These are phyloP conservation scores for Machimus rusticus DNA, from an alignment of 2,888 invertebrate species.

Conservation along the genomic window DNA sequence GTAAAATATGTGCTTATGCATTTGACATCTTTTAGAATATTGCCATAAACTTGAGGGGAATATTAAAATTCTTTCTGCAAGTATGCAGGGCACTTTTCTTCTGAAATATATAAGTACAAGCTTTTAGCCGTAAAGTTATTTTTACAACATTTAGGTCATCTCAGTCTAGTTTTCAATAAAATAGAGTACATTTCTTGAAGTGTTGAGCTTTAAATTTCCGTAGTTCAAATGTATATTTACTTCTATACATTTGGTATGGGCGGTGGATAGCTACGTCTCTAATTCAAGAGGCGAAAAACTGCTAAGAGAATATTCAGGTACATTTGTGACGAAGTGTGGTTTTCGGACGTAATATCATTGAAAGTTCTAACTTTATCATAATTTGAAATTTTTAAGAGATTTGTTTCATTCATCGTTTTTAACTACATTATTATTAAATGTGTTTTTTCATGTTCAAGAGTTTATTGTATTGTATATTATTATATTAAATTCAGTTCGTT, in stretches of 20 bases:
- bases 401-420: neutral
- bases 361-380: neutral
- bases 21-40: neutral
- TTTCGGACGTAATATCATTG: neutral
- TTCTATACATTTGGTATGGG: neutral
- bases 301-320: neutral
- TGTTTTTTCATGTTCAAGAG: no score
- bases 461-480: no score
- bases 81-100: neutral
- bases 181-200: neutral
- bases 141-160: neutral
- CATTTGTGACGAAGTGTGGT: neutral
- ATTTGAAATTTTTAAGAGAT: neutral
- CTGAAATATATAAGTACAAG: neutral
- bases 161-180: neutral
- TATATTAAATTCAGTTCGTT: no score
- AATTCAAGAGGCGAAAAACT: neutral
- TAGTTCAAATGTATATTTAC: neutral
- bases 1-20: neutral
- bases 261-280: no score
- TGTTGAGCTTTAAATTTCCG: neutral
- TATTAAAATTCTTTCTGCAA: neutral
- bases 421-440: no score
- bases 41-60: neutral
- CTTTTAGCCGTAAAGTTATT: neutral